phyloP scores from a whole-genome alignment of 2,113 vertebrate species.

The Nerophis ophidion region DNA sequence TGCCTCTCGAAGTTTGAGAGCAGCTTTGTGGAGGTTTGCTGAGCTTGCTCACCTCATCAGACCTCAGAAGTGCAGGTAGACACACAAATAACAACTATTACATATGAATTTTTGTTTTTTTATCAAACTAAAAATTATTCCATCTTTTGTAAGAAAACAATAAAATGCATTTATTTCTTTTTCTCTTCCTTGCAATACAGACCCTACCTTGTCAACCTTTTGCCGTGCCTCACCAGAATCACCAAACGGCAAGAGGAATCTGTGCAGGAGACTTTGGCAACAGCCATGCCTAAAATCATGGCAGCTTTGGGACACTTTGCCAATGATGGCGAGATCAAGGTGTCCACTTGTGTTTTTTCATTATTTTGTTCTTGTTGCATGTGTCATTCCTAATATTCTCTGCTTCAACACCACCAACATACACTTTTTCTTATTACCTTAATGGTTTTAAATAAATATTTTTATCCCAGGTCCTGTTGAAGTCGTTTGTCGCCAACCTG shows the following conservation, averaged over 20 bases:
- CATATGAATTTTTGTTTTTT: neutral
- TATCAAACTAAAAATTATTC: neutral
- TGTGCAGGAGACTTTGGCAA: slow-evolving; percentile 89
- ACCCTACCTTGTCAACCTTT: slow-evolving; percentile 91
- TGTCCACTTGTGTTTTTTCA: slow-evolving; percentile 42
- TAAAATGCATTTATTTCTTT: neutral
- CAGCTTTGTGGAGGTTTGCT: slow-evolving; percentile 95
- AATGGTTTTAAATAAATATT: neutral
- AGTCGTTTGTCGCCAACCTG: slow-evolving; percentile 89
- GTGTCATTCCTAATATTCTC: neutral
- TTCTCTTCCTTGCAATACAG: slow-evolving; percentile 53
- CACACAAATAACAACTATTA: neutral
- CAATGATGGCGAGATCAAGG: slow-evolving; percentile 96
- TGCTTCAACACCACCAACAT: neutral
- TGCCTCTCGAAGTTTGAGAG: slow-evolving; percentile 88
- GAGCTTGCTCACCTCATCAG: slow-evolving; percentile 93
- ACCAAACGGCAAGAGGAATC: slow-evolving; percentile 89
- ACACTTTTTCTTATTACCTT: neutral
- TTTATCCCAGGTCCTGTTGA: slow-evolving; percentile 79
- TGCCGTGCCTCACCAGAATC: slow-evolving; percentile 89
- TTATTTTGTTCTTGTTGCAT: neutral
- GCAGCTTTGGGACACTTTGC: slow-evolving; percentile 89
- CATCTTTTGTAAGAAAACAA: neutral
- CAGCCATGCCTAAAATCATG: slow-evolving; percentile 92
- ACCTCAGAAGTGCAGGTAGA: slow-evolving; percentile 96